Evolutionary conservation across 1,140 invertebrate genomes (phyloP), one percentile per base, ranked within the genome.

Genomic region (Halotydeus destructor): DNA sequence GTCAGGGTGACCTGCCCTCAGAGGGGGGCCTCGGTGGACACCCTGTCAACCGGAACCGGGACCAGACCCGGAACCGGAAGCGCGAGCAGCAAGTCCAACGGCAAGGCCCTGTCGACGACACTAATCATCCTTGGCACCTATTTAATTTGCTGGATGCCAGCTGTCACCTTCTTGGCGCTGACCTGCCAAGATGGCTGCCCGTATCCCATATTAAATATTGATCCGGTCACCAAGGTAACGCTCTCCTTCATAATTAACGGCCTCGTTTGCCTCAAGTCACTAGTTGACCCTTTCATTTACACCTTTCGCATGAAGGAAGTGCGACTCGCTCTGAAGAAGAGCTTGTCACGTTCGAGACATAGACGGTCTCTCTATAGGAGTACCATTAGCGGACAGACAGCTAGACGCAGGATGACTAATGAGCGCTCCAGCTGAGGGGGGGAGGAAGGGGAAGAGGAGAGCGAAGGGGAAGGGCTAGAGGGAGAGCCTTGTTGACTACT

Each of bases 271-370:
- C 50, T 72, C 12, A 76, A 76, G 51, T 68, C 70, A 16, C 50
- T 73, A 6, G 60, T 67, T 22, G 73, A 76, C 56, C 73, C 74
- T 0, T 69, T 76, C 32, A 75, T 76, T 28, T 77, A 76, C 51
- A 70, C 72, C 3, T 64, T 70, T 2, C 54, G 75, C 35, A 74
- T 76, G 64, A 61, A 64, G 23, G 71, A 75, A 44, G 70, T 74
- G 32, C 64, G 48, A 30, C 23, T 23, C 8, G 50, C 53, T 1
- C 16, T 54, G 1, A 44, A 44, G 18, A 46, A 33, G 27, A 35
- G 19, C 16, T 43, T 46, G n/a, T 5, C 5, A 6, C 6, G 6
- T 41, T 12, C 18, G n/a, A n/a, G n/a, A n/a, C n/a, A n/a, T n/a
- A n/a, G n/a, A n/a, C n/a, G n/a, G n/a, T n/a, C n/a, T n/a, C n/a